Conservation (phyloP, 2,888 invertebrate species). For the Lamproptera curius region DNA sequence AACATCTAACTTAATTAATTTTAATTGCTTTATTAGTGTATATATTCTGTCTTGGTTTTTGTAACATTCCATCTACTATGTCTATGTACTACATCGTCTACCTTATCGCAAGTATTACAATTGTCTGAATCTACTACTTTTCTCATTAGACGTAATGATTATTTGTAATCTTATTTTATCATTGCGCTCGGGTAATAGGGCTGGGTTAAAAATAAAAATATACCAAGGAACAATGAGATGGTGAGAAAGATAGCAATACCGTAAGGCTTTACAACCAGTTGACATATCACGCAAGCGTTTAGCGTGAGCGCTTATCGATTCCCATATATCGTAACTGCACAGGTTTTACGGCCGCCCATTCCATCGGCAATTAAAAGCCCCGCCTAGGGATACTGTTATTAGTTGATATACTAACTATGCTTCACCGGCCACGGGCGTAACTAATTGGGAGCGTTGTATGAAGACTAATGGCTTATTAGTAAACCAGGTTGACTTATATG, state of each 20-base stretch:
- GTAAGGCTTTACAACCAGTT: constrained; percentile 27
- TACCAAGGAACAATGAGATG: constrained; percentile 15
- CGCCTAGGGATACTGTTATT: constrained; percentile 6
- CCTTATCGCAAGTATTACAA: too few species aligned
- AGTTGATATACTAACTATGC: background rate
- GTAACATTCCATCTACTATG: too few species aligned
- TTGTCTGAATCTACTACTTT: too few species aligned
- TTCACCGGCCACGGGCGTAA: background rate
- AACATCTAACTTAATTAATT: too few species aligned
- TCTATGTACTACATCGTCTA: too few species aligned
- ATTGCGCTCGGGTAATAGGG: background rate
- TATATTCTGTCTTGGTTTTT: too few species aligned
- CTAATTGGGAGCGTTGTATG: constrained; percentile 17
- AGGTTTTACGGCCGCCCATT: constrained; percentile 12
- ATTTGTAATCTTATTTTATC: too few species aligned
- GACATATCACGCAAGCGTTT: constrained; percentile 63
- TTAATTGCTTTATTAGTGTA: too few species aligned
- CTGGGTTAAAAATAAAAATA: constrained; percentile 2
- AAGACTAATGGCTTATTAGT: too few species aligned
- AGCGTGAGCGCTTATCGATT: constrained; percentile 36
- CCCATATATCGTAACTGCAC: constrained; percentile 31
- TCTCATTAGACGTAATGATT: too few species aligned
- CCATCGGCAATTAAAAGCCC: constrained; percentile 19
- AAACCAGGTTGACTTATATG: too few species aligned
- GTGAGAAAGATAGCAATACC: constrained; percentile 13